These are phyloP conservation scores for Acipenser ruthenus DNA, from an alignment of 2,797 vertebrate genomes.

Conservation along the genomic window DNA sequence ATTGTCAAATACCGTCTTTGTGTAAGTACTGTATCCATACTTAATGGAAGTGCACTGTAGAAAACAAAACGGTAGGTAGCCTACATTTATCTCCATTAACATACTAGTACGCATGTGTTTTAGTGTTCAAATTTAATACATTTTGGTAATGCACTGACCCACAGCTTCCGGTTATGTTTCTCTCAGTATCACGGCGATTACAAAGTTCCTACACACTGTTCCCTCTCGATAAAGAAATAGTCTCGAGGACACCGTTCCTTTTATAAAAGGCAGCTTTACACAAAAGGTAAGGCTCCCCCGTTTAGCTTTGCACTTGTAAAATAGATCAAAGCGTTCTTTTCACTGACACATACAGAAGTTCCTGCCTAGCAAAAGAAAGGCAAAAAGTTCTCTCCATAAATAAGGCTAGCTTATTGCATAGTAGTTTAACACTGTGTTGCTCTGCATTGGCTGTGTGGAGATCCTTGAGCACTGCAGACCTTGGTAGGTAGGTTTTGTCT, in stretches of 20 bases:
- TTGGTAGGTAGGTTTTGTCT: background rate
- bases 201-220: background rate
- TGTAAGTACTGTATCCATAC: too few species aligned
- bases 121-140: too few species aligned
- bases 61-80: too few species aligned
- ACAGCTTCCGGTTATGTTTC: too few species aligned
- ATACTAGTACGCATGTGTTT: too few species aligned
- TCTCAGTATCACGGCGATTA: too few species aligned
- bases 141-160: too few species aligned
- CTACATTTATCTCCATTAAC: too few species aligned
- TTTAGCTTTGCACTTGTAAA: slow-evolving; percentile 24
- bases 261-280: slow-evolving; percentile 3
- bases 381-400: slow-evolving; percentile 51
- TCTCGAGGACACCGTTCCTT: background rate
- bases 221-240: background rate
- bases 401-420: slow-evolving; percentile 92
- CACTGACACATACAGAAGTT: slow-evolving; percentile 37
- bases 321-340: slow-evolving; percentile 23
- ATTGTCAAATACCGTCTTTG: too few species aligned
- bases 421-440: slow-evolving; percentile 68
- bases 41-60: too few species aligned
- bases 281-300: slow-evolving; percentile 20
- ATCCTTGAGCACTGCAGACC: slow-evolving; percentile 40
- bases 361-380: slow-evolving; percentile 45
- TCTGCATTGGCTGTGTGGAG: slow-evolving; percentile 51